Conservation (phyloP, 1,140 invertebrate species). For the Marisa cornuarietis region DNA sequence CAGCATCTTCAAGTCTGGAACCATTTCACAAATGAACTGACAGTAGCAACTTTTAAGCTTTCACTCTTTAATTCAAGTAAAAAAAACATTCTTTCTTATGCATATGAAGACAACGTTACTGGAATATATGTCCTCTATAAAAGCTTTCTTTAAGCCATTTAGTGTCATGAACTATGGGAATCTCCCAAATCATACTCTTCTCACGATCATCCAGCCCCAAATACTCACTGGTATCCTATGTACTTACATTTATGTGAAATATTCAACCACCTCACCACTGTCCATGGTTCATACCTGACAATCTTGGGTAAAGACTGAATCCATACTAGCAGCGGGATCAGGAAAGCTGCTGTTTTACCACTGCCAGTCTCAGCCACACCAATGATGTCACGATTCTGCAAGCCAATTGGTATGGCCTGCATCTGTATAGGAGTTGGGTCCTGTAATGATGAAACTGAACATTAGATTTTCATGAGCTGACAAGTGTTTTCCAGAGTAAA, state of each 20-base stretch:
- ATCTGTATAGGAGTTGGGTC: constrained; percentile 99
- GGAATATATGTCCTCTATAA: too few species aligned
- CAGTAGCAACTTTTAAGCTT: too few species aligned
- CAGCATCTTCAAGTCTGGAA: constrained; percentile 79
- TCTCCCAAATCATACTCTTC: too few species aligned
- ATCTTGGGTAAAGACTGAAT: constrained; percentile 97
- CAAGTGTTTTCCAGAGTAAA: background rate
- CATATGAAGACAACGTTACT: too few species aligned
- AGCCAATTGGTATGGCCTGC: constrained; percentile 98
- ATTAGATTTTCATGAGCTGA: constrained; percentile 5
- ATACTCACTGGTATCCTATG: too few species aligned
- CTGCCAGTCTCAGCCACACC: constrained; percentile 99
- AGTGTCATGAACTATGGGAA: too few species aligned
- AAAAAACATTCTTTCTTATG: too few species aligned
- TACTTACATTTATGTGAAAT: too few species aligned
- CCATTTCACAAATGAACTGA: too few species aligned
- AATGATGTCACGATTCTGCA: constrained; percentile 98
- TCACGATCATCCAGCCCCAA: too few species aligned
- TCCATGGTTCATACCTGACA: constrained; percentile 71
- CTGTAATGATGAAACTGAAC: constrained; percentile 46
- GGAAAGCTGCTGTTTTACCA: constrained; percentile 97
- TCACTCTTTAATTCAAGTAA: too few species aligned
- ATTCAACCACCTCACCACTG: background rate
- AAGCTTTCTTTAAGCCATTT: too few species aligned
- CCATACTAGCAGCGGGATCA: constrained; percentile 97